Evolutionary conservation across 2,888 invertebrate genomes (phyloP), one percentile per base, ranked within the genome.

Genomic region (Heliconius aoede): DNA sequence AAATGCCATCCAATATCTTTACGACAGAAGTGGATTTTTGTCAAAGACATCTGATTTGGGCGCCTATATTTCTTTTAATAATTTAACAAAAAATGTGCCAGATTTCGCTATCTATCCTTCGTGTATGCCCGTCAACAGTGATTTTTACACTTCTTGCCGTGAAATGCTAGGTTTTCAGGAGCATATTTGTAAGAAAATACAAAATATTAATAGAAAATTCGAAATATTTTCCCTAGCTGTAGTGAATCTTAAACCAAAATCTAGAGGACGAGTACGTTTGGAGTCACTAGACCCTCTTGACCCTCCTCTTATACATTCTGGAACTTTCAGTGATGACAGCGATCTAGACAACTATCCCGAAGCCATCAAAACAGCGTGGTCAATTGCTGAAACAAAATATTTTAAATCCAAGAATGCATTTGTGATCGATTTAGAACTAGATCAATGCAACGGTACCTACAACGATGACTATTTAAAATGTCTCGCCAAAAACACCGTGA

Each of bases 391-490:
- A 24, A 90, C 91, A 0, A 80, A 85, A 0, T 89, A 91, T 75
- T 91, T 93, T 60, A 85, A 79, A 51, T 46, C 77, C 1, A 88
- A 87, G 78, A 82, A 84, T 1, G 90, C 91, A 8, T 82, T 82
- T 32, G 82, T 89, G 3, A 79, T 93, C 7, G 84, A 90, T 55
- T 78, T 91, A 1, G 81, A 83, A 3, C 78, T 89, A 30, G 83
- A 85, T 0, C 83, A 78, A 7, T 93, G 93, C 80, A 79, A 82
- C 2, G 81, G 83, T 78, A 58, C 91, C 81, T 15, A 26, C 0
- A 83, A 76, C 1, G 84, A 84, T 28, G 93, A 92, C 8, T 89
- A 89, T 82, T 88, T 94, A 87, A 90, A 86, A 73, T 96, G 96
- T 82, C 83, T 82, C 21, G 85, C 91, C 3, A 84, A 72, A 58